Conservation (phyloP, 2,888 invertebrate genomes). For the Galerucella pusilla region DNA sequence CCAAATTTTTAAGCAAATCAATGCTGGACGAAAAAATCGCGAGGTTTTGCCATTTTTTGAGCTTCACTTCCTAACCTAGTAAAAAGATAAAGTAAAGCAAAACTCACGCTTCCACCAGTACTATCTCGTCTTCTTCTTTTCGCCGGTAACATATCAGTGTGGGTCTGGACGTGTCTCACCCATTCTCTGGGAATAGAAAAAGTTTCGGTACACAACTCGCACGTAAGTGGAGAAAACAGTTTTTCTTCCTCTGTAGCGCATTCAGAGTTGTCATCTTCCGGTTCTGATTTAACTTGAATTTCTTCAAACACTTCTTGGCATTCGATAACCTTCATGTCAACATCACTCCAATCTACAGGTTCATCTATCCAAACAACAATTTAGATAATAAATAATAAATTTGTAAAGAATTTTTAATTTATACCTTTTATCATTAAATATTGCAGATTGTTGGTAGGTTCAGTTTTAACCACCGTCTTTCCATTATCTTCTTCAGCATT, state of each 20-base stretch:
- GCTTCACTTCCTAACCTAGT: not conserved
- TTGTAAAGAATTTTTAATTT: not conserved
- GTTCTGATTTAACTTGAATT: constrained; percentile 77
- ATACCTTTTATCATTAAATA: constrained; percentile 62
- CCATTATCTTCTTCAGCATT: constrained; percentile 13
- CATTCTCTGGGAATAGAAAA: constrained; percentile 85
- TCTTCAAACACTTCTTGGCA: constrained; percentile 76
- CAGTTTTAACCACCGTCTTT: constrained; percentile 29
- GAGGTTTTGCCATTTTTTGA: no score
- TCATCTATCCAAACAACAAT: constrained; percentile 72
- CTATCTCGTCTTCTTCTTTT: constrained; percentile 71
- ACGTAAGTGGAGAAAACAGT: constrained; percentile 80
- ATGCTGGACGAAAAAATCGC: no score
- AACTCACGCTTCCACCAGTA: constrained; percentile 49
- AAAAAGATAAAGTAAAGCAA: not conserved
- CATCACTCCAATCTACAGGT: constrained; percentile 78
- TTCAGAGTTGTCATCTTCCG: constrained; percentile 66
- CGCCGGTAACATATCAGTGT: constrained; percentile 72
- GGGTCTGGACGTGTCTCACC: constrained; percentile 85
- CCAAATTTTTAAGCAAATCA: no score
- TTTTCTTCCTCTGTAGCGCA: constrained; percentile 75
- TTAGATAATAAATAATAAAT: not conserved
- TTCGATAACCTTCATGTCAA: constrained; percentile 69
- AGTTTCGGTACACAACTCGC: constrained; percentile 86
- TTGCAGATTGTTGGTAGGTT: constrained; percentile 50